phyloP scores from a whole-genome alignment of 2,113 vertebrate genomes.

The Leucoraja erinaceus region DNA sequence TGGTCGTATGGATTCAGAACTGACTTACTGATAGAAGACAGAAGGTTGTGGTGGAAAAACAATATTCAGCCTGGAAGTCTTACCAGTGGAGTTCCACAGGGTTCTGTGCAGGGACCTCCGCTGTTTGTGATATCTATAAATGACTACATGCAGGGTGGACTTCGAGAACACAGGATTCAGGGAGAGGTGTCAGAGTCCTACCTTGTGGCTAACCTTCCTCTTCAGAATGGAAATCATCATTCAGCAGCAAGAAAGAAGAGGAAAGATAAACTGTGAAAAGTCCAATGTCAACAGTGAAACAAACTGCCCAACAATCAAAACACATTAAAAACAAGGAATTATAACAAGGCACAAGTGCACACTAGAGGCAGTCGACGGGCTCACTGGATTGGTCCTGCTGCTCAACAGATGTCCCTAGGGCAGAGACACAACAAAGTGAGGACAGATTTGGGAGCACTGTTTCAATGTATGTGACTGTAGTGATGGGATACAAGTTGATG shows the following conservation, averaged over 20 bases:
- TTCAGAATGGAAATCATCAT: neutral
- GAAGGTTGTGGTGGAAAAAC: too few relatives aligned
- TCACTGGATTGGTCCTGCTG: neutral
- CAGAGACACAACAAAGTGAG: neutral
- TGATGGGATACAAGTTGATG: neutral
- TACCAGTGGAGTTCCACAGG: too few relatives aligned
- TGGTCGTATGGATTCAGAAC: too few relatives aligned
- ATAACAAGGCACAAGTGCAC: too few relatives aligned
- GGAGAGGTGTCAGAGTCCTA: neutral
- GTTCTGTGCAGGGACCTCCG: too few relatives aligned
- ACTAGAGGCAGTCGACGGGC: neutral
- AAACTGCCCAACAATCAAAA: neutral
- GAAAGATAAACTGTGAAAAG: neutral
- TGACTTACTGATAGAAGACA: too few relatives aligned
- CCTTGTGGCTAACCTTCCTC: slow-evolving; percentile 34
- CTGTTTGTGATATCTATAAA: too few relatives aligned
- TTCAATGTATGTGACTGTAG: neutral
- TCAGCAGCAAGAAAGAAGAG: neutral
- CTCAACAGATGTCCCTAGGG: neutral
- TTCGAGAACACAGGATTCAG: neutral
- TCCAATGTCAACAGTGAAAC: neutral
- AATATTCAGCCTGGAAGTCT: too few relatives aligned
- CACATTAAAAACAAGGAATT: neutral
- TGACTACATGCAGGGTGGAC: neutral
- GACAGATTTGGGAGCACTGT: too few relatives aligned